Base-by-base conservation (phyloP, 2,797 vertebrate species). In the Peromyscus eremicus region DNA sequence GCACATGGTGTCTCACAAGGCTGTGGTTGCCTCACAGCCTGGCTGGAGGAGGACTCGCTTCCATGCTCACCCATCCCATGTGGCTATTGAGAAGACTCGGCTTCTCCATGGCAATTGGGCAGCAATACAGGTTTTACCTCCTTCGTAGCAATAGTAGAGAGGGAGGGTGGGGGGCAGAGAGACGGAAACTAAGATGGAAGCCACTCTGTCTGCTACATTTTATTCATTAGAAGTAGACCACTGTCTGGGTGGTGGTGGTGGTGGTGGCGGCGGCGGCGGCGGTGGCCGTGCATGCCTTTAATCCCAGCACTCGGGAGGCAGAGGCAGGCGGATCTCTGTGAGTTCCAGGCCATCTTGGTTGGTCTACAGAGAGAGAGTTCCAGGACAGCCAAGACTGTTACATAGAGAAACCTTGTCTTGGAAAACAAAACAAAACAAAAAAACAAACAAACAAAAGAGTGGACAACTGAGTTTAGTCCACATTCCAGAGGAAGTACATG, bases 101-200 rank as follows among this genome's bases (percentile, higher is more conserved):
- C 52, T 77, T 14, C 52, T 55, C n/a, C 10, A 4, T 80, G 83
- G 25, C 34, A 68, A 8, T 14, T 85, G 46, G 49, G 29, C 79
- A 86, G 52, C 55, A n/a, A 40, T 73, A 57, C 32, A 49, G 84
- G 84, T 70, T 87, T 80, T 94, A 57, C 64, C 46, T 95, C 21
- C 32, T 27, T 68, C 62, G 68, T 77, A 75, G n/a, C 37, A 70
- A 90, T 40, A 86, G 14, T 84, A 23, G 11, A 81, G 55, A 91
- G 37, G 3, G 8, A 49, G 34, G 32, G 55, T 12, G 12, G 16
- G 55, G 84, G 34, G 32, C 23, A 71, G 23, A 90, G 57, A 55
- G n/a, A 62, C 13, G 29, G 57, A 91, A 21, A 87, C 23, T 32
- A 76, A 76, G 49, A 75, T 37, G 83, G 71, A 96, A 43, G n/a